These are phyloP conservation scores for Schizopygopsis pylzovi DNA, from an alignment of 2,797 vertebrate genomes.

Conservation along the genomic window DNA sequence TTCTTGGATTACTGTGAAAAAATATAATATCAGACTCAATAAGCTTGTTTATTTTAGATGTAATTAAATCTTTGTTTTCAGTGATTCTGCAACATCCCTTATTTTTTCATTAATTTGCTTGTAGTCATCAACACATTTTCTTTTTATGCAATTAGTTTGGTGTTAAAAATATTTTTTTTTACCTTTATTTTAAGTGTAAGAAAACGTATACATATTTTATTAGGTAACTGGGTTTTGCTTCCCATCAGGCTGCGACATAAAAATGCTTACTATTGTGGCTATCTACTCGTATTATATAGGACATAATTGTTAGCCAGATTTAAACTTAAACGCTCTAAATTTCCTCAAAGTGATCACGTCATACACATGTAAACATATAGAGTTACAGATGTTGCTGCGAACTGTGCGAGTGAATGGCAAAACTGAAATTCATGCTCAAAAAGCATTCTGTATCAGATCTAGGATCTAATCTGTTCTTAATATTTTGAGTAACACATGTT, in stretches of 20 bases:
- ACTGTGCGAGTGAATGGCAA: not conserved
- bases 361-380: not conserved
- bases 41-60: constrained; percentile 2
- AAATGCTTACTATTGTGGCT: not conserved
- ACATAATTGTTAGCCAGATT: not conserved
- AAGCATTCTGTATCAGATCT: not conserved
- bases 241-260: not conserved
- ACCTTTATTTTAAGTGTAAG: not conserved
- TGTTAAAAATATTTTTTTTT: not conserved
- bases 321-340: not conserved
- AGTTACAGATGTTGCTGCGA: not conserved
- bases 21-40: not conserved
- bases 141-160: not conserved
- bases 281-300: not conserved
- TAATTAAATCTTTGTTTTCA: constrained; percentile 7
- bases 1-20: not conserved
- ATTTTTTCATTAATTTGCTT: not conserved
- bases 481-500: not conserved
- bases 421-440: constrained; percentile 7
- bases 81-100: not conserved
- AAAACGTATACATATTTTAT: too few species aligned
- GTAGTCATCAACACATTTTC: not conserved
- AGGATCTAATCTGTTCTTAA: constrained; percentile 9
- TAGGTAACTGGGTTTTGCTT: not conserved
- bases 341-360: not conserved